Base-by-base conservation (phyloP, 2,113 vertebrate genomes). In the Phrynosoma platyrhinos region DNA sequence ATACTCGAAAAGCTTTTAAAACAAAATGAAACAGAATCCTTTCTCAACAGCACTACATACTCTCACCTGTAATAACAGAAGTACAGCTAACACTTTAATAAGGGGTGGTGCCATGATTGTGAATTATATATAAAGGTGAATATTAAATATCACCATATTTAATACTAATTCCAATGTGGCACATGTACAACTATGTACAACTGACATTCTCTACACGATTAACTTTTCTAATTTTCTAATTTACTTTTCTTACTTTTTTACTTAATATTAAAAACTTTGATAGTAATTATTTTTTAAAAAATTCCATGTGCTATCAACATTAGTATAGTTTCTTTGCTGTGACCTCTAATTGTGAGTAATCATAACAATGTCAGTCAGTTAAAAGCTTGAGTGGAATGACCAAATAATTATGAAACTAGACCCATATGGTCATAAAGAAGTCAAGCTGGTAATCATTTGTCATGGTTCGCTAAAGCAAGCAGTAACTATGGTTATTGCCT, bases 391-490 rank as follows among this genome's bases (percentile, higher is more conserved):
- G 0, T 36, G 52, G 87, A 83, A 91, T 1, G n/a, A 6, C 66
- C 36, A 84, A 71, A 66, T 53, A 89, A 68, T 83, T 71, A 77
- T 5, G 2, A 84, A 79, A n/a, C 9, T 13, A 83, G 76, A 89
- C 42, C 66, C 76, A 77, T 6, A 68, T 2, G 75, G 77, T n/a
- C 78, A 27, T 55, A 78, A 87, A 53, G 90, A 83, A 89, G 40
- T 87, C 77, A 88, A 81, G 78, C 83, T 87, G n/a, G 68, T 74
- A 82, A 89, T 23, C 4, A 55, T 69, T 90, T 83, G 77, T 69
- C 36, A 79, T 0, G 1, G 84, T 76, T 69, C 75, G 76, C 32
- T 47, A 68, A 86, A 84, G 42, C n/a, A 5, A 0, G 0, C 72
- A 87, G 68, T 0, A 71, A 74, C 58, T 78, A 53, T 74, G 72